phyloP scores from a whole-genome alignment of 92 coral and sea anemone species.

The Paramuricea clavata region DNA sequence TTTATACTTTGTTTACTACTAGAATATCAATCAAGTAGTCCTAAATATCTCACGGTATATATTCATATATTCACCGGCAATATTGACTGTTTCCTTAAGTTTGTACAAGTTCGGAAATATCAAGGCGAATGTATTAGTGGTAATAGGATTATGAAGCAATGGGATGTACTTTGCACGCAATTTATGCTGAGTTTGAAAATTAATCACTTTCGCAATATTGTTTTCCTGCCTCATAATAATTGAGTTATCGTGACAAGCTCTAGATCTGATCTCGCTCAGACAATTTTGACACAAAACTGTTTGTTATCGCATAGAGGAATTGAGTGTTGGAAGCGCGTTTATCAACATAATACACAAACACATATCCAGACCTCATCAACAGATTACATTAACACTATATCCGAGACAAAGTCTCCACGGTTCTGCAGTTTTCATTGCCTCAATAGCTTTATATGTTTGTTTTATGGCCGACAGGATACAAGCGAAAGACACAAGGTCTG shows the following conservation, averaged over 20 bases:
- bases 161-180: slow-evolving; percentile 32
- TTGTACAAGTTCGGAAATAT: slow-evolving; percentile 6
- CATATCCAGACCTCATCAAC: background rate
- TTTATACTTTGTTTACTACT: too few species aligned
- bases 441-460: slow-evolving; percentile 28
- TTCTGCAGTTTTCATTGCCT: background rate
- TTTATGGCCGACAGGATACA: slow-evolving; percentile 41
- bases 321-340: background rate
- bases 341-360: slow-evolving; percentile 3
- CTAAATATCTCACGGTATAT: background rate
- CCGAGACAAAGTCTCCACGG: slow-evolving; percentile 24
- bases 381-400: background rate
- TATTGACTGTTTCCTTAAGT: background rate
- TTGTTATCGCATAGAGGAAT: background rate
- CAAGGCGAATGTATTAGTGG: background rate
- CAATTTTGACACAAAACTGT: slow-evolving; percentile 29
- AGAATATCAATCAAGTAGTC: background rate
- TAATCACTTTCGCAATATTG: slow-evolving; percentile 15
- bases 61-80: background rate
- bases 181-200: slow-evolving; percentile 15
- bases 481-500: slow-evolving; percentile 30
- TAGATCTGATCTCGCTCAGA: background rate
- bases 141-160: slow-evolving; percentile 12
- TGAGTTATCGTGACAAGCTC: slow-evolving; percentile 13
- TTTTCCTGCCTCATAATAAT: background rate